Conservation (phyloP, 2,797 vertebrate genomes). For the Ctenochaetus hawaiiensis region DNA sequence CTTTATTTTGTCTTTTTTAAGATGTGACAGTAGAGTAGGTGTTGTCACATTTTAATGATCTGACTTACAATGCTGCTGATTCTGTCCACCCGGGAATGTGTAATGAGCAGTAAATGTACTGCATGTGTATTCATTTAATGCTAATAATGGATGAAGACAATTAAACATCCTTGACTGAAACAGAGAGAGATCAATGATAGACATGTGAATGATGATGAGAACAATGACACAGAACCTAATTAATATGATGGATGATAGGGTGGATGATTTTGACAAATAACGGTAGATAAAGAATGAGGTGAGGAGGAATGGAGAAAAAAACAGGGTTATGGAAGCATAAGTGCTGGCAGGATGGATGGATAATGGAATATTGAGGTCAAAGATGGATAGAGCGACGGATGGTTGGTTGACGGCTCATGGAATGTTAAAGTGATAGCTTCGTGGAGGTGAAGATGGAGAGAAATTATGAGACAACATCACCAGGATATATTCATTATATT, state of each 20-base stretch:
- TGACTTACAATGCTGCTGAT: constrained; percentile 15
- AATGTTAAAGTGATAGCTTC: constrained; percentile 29
- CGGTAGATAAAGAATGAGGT: constrained; percentile 56
- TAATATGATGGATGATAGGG: constrained; percentile 68
- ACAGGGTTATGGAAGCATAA: constrained; percentile 46
- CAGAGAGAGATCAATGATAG: constrained; percentile 63
- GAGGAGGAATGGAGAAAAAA: constrained; percentile 24
- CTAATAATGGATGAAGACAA: constrained; percentile 67
- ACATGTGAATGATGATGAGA: constrained; percentile 71
- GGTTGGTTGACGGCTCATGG: not conserved
- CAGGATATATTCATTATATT: no score
- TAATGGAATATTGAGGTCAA: constrained; percentile 44
- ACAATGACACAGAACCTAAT: constrained; percentile 70
- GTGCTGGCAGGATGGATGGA: constrained; percentile 42
- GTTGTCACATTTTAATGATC: constrained; percentile 17
- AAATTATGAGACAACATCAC: not conserved
- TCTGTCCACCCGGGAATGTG: constrained; percentile 30
- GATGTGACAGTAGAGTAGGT: not conserved
- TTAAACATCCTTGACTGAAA: constrained; percentile 63
- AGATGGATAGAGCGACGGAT: constrained; percentile 22
- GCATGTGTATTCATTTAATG: constrained; percentile 61
- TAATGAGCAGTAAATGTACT: constrained; percentile 53
- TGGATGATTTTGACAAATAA: constrained; percentile 68
- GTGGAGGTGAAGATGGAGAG: constrained; percentile 5
- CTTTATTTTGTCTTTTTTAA: constrained; percentile 1